Percentiles rank a stretch among this genome's conserved stretches.
Conservation (phyloP, 2,888 invertebrate genomes). For the Trissolcus brochymenae region DNA sequence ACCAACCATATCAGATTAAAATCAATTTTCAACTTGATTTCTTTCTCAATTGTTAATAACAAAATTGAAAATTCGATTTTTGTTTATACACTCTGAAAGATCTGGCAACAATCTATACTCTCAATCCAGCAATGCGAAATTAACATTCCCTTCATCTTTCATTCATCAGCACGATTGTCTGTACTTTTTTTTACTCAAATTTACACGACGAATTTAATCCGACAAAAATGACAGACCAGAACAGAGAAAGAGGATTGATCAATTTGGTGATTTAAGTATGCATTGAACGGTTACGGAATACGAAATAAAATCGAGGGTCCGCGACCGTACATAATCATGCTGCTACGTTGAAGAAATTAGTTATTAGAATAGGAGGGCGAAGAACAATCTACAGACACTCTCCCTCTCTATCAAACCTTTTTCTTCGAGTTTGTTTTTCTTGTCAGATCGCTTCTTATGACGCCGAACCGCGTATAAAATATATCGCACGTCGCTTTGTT, state of each 20-base stretch:
- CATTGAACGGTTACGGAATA: constrained; percentile 67
- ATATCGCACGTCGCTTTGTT: constrained; percentile 30
- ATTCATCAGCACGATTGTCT: constrained; percentile 33
- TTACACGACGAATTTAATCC: constrained; percentile 67
- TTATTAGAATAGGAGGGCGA: constrained; percentile 25
- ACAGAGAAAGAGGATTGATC: constrained; percentile 34
- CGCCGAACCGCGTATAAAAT: constrained; percentile 22
- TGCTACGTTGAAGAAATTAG: constrained; percentile 35
- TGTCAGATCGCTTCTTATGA: constrained; percentile 13
- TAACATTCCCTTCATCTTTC: constrained; percentile 27
- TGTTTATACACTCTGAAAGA: too few species aligned
- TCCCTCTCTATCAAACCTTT: not conserved
- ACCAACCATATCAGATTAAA: too few species aligned
- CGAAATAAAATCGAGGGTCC: constrained; percentile 54
- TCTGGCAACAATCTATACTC: too few species aligned
- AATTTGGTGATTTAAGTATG: constrained; percentile 68
- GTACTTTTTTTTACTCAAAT: constrained; percentile 54
- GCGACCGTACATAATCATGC: constrained; percentile 19
- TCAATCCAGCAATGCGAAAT: too few species aligned
- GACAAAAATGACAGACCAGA: constrained; percentile 59
- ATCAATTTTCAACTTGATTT: too few species aligned
- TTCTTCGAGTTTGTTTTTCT: constrained; percentile 13
- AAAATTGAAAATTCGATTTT: too few species aligned
- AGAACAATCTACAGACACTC: not conserved
- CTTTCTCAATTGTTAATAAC: too few species aligned